phyloP scores from a whole-genome alignment of 2,113 vertebrate genomes.

The Sclerurus mexicanus region DNA sequence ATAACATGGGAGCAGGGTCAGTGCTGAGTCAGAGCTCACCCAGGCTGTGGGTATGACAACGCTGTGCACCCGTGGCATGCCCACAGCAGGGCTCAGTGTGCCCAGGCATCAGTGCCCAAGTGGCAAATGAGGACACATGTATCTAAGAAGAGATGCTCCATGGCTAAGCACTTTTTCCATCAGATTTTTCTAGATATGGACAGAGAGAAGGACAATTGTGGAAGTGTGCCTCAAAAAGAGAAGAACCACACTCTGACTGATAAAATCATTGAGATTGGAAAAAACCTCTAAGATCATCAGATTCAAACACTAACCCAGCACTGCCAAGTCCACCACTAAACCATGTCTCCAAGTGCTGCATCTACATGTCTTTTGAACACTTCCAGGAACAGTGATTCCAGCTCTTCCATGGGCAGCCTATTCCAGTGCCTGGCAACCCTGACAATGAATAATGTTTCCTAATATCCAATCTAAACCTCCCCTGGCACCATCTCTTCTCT shows the following conservation, averaged over 20 bases:
- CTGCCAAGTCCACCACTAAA: neutral
- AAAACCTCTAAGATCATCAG: neutral
- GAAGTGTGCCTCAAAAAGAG: accelerated
- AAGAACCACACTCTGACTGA: neutral
- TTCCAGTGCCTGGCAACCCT: neutral
- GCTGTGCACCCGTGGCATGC: neutral
- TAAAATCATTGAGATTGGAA: neutral
- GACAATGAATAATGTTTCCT: neutral
- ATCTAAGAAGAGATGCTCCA: accelerated
- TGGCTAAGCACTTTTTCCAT: accelerated
- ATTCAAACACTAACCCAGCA: neutral
- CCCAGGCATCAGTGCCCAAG: neutral
- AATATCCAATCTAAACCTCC: neutral
- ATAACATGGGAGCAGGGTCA: neutral
- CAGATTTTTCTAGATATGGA: neutral
- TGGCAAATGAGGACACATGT: accelerated
- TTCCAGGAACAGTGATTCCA: neutral
- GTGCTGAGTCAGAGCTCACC: neutral
- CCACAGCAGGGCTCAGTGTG: neutral
- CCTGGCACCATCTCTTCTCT: neutral
- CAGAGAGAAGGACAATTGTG: neutral
- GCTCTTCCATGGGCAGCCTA: neutral
- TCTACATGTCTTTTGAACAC: neutral
- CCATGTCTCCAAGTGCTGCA: neutral
- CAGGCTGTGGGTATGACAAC: neutral